Percentiles rank a stretch among this genome's conserved stretches.
These are phyloP conservation scores for Graptemys geographica DNA, from an alignment of 2,797 vertebrate genomes.

Conservation along the genomic window DNA sequence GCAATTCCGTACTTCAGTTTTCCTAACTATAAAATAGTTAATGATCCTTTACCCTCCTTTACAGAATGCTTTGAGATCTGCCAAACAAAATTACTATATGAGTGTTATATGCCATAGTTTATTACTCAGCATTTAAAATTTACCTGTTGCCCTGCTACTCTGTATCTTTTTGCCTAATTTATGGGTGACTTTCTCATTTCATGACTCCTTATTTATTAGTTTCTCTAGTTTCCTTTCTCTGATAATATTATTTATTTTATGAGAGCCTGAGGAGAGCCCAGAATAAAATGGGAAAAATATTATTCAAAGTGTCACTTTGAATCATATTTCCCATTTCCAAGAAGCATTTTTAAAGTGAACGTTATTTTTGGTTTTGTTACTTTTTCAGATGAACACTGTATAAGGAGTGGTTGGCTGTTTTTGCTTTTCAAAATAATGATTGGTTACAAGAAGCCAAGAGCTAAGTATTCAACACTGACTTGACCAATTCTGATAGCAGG, in stretches of 20 bases:
- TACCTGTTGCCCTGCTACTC: background rate
- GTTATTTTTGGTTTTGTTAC: background rate
- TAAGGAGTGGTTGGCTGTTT: background rate
- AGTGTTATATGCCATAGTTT: background rate
- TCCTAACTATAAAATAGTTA: background rate
- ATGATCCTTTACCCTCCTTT: background rate
- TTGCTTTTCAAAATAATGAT: background rate
- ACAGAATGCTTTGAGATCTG: background rate
- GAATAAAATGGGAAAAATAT: background rate
- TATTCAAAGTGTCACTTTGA: constrained; percentile 42
- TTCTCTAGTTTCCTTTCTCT: background rate
- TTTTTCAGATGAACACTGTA: background rate
- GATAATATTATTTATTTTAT: background rate
- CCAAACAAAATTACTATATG: background rate
- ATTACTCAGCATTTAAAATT: background rate
- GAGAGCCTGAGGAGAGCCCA: background rate
- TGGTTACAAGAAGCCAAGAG: background rate
- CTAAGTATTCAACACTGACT: background rate
- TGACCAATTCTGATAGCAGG: background rate
- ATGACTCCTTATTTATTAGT: background rate
- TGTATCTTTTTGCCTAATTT: background rate
- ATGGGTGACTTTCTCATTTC: background rate
- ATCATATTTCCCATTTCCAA: constrained; percentile 19
- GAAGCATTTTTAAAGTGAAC: constrained; percentile 23
- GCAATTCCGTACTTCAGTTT: background rate